Evolutionary conservation across 2,113 vertebrate species (phyloP).

Genomic region (Neodon shergylaensis): DNA sequence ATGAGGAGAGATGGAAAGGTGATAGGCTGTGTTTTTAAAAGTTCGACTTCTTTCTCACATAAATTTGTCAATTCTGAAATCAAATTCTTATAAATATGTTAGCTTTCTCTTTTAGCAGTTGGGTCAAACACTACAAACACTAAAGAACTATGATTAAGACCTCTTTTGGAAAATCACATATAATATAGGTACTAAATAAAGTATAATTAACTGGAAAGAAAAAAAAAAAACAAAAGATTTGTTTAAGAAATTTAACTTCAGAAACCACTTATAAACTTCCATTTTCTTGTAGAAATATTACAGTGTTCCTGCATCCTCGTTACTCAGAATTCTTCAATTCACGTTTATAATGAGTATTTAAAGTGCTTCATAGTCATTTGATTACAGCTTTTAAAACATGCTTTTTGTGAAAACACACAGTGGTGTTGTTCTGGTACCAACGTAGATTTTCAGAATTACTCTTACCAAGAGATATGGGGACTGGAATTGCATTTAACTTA

Average conservation of each 20-base stretch:
- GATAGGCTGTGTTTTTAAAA: conserved; percentile 30
- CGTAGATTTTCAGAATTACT: conserved; percentile 35
- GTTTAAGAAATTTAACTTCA: conserved; percentile 61
- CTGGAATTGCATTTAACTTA: conserved; percentile 51
- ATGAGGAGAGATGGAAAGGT: not conserved
- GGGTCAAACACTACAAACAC: conserved; percentile 5
- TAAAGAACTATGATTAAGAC: conserved; percentile 52
- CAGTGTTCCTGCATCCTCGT: conserved; percentile 57
- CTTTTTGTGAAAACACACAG: conserved; percentile 25
- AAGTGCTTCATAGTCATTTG: conserved; percentile 73
- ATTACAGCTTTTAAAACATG: conserved; percentile 68
- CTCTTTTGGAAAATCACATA: conserved; percentile 32
- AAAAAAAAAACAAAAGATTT: not conserved
- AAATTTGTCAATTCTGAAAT: not conserved
- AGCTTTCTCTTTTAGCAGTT: conserved; percentile 42
- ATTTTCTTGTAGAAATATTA: conserved; percentile 39
- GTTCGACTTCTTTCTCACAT: not conserved
- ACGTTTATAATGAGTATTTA: conserved; percentile 77
- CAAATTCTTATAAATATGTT: conserved; percentile 47
- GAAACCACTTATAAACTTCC: conserved; percentile 58
- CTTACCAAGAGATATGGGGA: conserved; percentile 14
- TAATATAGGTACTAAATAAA: conserved; percentile 67
- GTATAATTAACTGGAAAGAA: conserved; percentile 69
- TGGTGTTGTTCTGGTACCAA: not conserved
- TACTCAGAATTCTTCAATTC: conserved; percentile 72